Evolutionary conservation across 2,797 vertebrate genomes (phyloP).

Genomic region (Sebastiscus tertius): DNA sequence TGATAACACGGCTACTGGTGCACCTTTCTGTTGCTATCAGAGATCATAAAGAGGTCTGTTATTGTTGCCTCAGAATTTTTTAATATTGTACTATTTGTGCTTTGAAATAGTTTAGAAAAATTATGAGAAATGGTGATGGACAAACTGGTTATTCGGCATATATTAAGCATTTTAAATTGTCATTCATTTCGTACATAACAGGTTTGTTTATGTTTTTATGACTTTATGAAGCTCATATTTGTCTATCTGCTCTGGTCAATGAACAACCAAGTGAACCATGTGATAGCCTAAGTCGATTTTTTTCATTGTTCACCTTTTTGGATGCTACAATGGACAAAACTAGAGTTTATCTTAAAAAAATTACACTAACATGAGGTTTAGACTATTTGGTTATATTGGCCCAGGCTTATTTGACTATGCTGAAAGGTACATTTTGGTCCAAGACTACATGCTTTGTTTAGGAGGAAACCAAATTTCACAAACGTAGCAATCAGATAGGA

Average conservation of each 20-base stretch:
- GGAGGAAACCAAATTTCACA: not conserved
- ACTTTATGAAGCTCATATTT: not conserved
- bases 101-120: not conserved
- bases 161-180: not conserved
- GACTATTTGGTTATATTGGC: not conserved
- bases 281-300: not conserved
- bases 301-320: not conserved
- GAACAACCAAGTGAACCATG: not conserved
- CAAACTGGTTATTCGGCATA: not conserved
- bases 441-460: not conserved
- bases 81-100: not conserved
- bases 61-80: not conserved
- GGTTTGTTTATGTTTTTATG: not conserved
- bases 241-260: not conserved
- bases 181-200: not conserved
- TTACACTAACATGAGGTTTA: not conserved
- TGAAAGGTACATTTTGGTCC: not conserved
- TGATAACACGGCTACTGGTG: not conserved
- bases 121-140: not conserved
- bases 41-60: not conserved
- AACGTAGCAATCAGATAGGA: not conserved
- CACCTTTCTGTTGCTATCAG: conserved; percentile 3
- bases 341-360: not conserved
- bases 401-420: not conserved
- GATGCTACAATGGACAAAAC: not conserved